phyloP scores from a whole-genome alignment of 1,140 invertebrate species.

The Drosophila kepulauana region DNA sequence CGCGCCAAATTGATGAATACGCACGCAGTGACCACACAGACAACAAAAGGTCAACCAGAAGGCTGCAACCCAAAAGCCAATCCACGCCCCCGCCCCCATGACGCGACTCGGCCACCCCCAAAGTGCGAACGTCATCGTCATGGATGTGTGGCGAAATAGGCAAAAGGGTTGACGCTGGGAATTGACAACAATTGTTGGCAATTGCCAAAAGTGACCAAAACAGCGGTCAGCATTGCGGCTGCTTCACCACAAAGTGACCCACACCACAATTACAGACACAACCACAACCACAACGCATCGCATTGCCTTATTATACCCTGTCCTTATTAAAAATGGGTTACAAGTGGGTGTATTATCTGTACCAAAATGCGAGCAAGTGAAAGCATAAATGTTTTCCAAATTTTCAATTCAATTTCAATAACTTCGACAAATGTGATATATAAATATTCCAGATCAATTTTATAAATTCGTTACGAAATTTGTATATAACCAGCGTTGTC shows the following conservation, averaged over 20 bases:
- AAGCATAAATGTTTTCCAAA: no score
- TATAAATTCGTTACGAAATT: no score
- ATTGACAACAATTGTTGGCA: conserved; percentile 71
- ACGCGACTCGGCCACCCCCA: background rate
- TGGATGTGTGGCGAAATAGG: conserved; percentile 3
- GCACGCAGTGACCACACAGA: background rate
- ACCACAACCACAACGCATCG: no score
- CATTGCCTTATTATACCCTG: conserved; percentile 1
- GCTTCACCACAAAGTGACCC: conserved; percentile 23
- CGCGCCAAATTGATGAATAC: conserved; percentile 73
- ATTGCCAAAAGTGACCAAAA: conserved; percentile 82
- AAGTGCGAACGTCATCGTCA: conserved; percentile 26
- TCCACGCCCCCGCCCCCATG: background rate
- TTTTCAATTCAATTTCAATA: no score
- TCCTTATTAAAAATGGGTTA: background rate
- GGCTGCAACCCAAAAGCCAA: conserved; percentile 5
- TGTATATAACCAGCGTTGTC: no score
- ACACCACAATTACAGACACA: background rate
- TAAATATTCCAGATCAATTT: no score
- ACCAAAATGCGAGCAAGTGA: no score
- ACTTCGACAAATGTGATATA: no score
- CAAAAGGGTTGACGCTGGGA: conserved; percentile 55
- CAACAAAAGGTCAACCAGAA: conserved; percentile 41
- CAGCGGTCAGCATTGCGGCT: conserved; percentile 66
- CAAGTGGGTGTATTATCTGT: background rate